Evolutionary conservation across 2,888 invertebrate species (phyloP).

Genomic region (Sclerodermus sp.): DNA sequence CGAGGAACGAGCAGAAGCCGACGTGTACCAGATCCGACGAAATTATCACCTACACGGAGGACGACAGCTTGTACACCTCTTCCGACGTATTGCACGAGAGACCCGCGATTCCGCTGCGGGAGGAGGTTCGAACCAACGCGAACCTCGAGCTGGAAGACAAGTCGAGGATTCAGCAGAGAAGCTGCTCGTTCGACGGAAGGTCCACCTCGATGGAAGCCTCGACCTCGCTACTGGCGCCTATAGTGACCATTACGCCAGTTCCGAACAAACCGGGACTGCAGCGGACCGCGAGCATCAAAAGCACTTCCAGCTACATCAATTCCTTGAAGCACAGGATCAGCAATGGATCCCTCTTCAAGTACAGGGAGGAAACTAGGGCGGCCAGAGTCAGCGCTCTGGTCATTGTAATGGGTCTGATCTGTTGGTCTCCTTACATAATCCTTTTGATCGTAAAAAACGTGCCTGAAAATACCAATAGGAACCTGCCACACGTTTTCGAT

Average conservation of each 20-base stretch:
- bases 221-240: slow-evolving; percentile 59
- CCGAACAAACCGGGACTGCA: slow-evolving; percentile 55
- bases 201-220: slow-evolving; percentile 16
- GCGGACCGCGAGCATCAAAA: slow-evolving; percentile 55
- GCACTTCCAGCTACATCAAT: slow-evolving; percentile 68
- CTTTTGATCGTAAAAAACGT: slow-evolving; percentile 59
- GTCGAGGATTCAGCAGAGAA: not conserved
- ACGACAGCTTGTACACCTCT: too few species aligned
- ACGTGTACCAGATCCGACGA: too few species aligned
- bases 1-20: too few species aligned
- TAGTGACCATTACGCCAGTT: slow-evolving; percentile 60
- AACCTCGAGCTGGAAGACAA: not conserved
- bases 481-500: slow-evolving; percentile 45
- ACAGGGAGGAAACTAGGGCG: slow-evolving; percentile 86
- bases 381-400: slow-evolving; percentile 83
- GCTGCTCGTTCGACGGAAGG: not conserved
- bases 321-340: slow-evolving; percentile 79
- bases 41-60: too few species aligned
- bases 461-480: slow-evolving; percentile 31
- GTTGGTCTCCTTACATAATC: slow-evolving; percentile 62
- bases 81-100: too few species aligned
- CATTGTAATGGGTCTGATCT: slow-evolving; percentile 68
- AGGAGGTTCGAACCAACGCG: too few species aligned
- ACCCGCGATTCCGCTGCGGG: too few species aligned
- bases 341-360: slow-evolving; percentile 80